phyloP scores from a whole-genome alignment of 2,888 invertebrate species.

The Phengaris arion region DNA sequence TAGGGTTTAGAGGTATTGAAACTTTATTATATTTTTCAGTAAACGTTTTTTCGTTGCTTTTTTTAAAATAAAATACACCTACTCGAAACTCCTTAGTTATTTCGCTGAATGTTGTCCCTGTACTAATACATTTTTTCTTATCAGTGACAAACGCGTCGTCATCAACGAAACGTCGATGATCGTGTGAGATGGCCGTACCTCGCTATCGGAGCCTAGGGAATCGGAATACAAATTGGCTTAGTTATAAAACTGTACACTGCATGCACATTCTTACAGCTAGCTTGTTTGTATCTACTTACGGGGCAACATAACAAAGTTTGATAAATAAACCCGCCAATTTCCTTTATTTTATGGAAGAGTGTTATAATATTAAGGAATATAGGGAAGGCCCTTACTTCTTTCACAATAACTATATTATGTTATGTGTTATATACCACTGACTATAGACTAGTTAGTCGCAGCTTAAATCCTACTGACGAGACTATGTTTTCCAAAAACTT shows the following conservation, averaged over 20 bases:
- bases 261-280: slow-evolving; percentile 47
- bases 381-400: background rate
- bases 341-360: background rate
- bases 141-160: slow-evolving; percentile 34
- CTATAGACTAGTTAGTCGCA: too few species aligned
- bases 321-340: slow-evolving; percentile 28
- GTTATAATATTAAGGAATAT: background rate
- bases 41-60: too few species aligned
- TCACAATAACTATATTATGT: too few species aligned
- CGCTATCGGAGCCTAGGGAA: slow-evolving; percentile 50
- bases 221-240: slow-evolving; percentile 69
- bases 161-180: slow-evolving; percentile 35
- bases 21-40: too few species aligned
- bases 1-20: too few species aligned
- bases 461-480: too few species aligned
- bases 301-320: slow-evolving; percentile 27
- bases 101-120: too few species aligned
- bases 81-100: too few species aligned
- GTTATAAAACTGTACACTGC: slow-evolving; percentile 64
- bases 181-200: slow-evolving; percentile 39
- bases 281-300: slow-evolving; percentile 18
- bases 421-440: too few species aligned
- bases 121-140: background rate
- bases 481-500: too few species aligned
- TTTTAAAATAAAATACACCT: too few species aligned